Percentiles rank a stretch among this genome's conserved stretches.
Evolutionary conservation across 2,113 vertebrate genomes (phyloP).

Genomic region (Tympanuchus pallidicinctus): DNA sequence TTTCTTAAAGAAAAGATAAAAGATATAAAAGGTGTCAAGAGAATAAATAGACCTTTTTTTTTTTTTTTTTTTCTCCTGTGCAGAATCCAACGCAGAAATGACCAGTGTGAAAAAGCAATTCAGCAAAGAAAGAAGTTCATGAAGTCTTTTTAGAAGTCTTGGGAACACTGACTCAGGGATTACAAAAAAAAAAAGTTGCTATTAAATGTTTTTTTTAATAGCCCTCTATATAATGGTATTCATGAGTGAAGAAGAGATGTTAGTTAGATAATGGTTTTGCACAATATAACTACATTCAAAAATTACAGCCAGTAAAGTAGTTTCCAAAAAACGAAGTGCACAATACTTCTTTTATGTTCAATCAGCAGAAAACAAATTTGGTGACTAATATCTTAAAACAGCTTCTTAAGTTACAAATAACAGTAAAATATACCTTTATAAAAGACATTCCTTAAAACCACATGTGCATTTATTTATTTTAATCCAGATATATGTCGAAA

Average conservation of each 20-base stretch:
- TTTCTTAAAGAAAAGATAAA: conserved; percentile 70
- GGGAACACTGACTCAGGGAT: not conserved
- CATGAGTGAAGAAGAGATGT: not conserved
- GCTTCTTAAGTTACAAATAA: not conserved
- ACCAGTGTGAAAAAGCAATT: conserved; percentile 33
- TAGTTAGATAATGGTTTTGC: not conserved
- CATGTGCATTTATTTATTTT: not conserved
- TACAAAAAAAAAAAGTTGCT: not conserved
- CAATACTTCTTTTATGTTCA: not conserved
- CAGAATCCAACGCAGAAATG: conserved; percentile 7
- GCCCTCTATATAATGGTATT: not conserved
- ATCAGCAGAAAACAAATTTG: not conserved
- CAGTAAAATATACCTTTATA: not conserved
- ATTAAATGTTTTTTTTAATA: not conserved
- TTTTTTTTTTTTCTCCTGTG: not conserved
- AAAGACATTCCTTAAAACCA: not conserved
- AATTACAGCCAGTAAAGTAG: not conserved
- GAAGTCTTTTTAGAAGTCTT: conserved; percentile 3
- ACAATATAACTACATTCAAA: not conserved
- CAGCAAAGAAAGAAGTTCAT: not conserved
- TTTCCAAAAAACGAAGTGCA: not conserved
- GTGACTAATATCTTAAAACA: not conserved
- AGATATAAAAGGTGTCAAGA: conserved; percentile 63
- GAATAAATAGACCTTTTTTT: conserved; percentile 37
- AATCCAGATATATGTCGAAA: not conserved